These are phyloP conservation scores for Pissodes strobi DNA, from an alignment of 1,140 invertebrate species.

Conservation along the genomic window DNA sequence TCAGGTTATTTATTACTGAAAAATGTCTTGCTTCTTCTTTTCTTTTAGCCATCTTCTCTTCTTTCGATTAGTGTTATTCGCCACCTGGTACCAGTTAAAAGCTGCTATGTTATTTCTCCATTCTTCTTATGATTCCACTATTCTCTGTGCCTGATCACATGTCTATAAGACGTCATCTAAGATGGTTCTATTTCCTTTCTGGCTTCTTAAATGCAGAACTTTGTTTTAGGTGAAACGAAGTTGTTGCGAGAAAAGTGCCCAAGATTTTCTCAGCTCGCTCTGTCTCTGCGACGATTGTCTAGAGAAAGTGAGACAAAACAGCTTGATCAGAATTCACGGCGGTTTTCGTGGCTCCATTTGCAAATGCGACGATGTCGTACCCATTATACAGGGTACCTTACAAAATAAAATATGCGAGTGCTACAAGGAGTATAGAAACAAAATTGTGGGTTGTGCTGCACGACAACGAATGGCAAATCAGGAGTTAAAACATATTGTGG, in stretches of 20 bases:
- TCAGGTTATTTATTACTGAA: no score
- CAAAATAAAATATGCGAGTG: constrained; percentile 32
- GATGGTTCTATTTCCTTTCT: no score
- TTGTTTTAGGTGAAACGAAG: constrained; percentile 11
- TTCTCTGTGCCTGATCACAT: no score
- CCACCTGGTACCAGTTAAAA: not conserved
- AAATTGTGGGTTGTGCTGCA: constrained; percentile 12
- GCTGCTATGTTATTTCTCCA: no score
- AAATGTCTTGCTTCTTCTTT: no score
- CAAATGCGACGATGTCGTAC: constrained; percentile 10
- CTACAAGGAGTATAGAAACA: constrained; percentile 27
- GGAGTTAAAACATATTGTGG: constrained; percentile 12
- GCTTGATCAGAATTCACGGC: constrained; percentile 14
- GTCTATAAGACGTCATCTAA: no score
- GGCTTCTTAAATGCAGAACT: not conserved
- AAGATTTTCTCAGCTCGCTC: constrained; percentile 8
- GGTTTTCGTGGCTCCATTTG: not conserved
- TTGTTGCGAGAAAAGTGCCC: constrained; percentile 18
- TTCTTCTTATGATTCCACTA: no score
- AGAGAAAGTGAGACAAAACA: constrained; percentile 11
- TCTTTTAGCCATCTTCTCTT: no score
- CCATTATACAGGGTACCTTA: constrained; percentile 32
- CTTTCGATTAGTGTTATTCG: no score
- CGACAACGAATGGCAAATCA: constrained; percentile 20
- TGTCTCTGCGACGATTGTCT: constrained; percentile 23